Evolutionary conservation across 1,140 invertebrate species (phyloP), one percentile per base, ranked within the genome.

Genomic region (Lepidurus couesii): DNA sequence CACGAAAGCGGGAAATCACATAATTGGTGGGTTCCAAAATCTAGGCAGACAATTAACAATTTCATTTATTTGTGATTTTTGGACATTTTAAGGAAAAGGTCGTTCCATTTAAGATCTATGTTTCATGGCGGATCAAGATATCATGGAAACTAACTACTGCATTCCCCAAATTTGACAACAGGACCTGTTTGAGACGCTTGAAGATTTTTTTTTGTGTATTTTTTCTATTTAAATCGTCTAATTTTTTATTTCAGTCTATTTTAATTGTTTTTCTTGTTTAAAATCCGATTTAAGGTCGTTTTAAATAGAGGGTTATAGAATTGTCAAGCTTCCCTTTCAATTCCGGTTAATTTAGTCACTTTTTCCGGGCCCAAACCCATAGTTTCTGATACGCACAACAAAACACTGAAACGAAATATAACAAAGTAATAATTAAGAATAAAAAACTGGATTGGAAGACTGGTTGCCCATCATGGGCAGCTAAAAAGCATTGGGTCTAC

Each of bases 401-500:
- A 65, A n/a, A 65, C 21, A 65, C 53, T n/a, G 16, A 65, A 13
- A n/a, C 10, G 13, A n/a, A 65, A 7, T 65, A 2, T 7, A 65
- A 65, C 53, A 65, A 65, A 13, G 34, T 34, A 34, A 34, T 34
- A 34, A 34, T 34, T 4, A 34, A 65, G 1, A 13, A 16, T 21
- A 65, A 65, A 65, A 65, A 65, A 65, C 53, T 65, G 53, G 53
- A 65, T 65, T 65, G 53, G 53, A 65, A 21, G 53, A 65, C 53
- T 65, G 13, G 53, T 65, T 65, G 13, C 53, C 53, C 53, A 65
- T 65, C 53, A 65, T 65, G 53, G 21, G 53, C 21, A 65, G 53
- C 53, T 65, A 65, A 65, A 65, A 21, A 65, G 53, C n/a, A 65
- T 65, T 65, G 16, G n/a, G n/a, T 65, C 21, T 21, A n/a, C 53